phyloP scores from a whole-genome alignment of 2,888 invertebrate species.

The Drosophila mercatorum region DNA sequence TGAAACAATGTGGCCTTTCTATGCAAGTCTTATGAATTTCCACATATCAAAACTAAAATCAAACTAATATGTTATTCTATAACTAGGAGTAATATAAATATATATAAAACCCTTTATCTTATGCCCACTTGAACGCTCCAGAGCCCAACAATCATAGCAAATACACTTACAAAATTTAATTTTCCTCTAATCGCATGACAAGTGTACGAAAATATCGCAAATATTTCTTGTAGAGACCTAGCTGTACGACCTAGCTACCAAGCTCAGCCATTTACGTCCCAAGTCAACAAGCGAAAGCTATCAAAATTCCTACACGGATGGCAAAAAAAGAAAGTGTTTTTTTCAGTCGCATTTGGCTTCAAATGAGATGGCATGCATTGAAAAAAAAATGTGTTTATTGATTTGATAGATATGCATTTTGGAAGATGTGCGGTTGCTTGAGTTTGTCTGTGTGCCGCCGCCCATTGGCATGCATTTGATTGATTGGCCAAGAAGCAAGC shows the following conservation, averaged over 20 bases:
- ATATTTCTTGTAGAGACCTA: too few species aligned
- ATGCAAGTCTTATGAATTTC: too few species aligned
- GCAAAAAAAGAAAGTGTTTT: slow-evolving; percentile 50
- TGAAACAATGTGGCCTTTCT: too few species aligned
- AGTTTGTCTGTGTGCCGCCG: background rate
- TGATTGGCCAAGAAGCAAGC: slow-evolving; percentile 37
- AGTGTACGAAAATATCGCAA: too few species aligned
- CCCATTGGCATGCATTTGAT: slow-evolving; percentile 52
- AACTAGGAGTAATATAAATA: too few species aligned
- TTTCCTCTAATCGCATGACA: background rate
- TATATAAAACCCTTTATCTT: background rate
- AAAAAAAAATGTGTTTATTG: slow-evolving; percentile 38
- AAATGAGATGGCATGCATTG: slow-evolving; percentile 41
- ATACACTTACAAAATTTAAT: background rate
- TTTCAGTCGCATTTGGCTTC: slow-evolving; percentile 53
- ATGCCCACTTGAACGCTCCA: slow-evolving; percentile 10
- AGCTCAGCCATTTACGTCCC: slow-evolving; percentile 31
- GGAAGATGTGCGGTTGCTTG: slow-evolving; percentile 4
- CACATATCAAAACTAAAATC: too few species aligned
- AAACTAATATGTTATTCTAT: too few species aligned
- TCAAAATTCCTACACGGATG: too few species aligned
- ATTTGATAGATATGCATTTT: slow-evolving; percentile 45
- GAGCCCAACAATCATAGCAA: slow-evolving; percentile 40
- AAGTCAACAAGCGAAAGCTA: slow-evolving; percentile 22
- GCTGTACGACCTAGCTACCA: too few species aligned